phyloP scores from a whole-genome alignment of 2,113 vertebrate genomes.

The Acanthisitta chloris region DNA sequence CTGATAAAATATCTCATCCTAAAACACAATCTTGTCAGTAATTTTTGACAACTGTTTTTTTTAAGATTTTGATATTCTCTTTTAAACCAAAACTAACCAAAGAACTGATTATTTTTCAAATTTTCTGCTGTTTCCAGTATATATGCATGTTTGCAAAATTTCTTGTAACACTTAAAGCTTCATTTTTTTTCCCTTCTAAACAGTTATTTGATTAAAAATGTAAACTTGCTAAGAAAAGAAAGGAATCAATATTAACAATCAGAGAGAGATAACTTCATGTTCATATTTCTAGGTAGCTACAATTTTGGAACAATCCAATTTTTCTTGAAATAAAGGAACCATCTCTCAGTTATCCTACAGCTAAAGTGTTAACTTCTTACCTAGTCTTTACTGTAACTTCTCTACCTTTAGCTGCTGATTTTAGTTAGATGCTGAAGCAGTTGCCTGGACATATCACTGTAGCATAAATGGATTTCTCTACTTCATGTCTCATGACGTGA shows the following conservation, averaged over 20 bases:
- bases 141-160: background rate
- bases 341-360: background rate
- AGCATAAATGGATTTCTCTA: background rate
- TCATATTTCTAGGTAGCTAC: background rate
- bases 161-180: background rate
- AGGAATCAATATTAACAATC: fast-evolving
- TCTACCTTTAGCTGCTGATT: background rate
- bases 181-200: background rate
- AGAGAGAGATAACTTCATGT: background rate
- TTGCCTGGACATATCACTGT: background rate
- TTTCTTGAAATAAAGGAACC: background rate
- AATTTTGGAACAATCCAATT: background rate
- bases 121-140: background rate
- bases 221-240: background rate
- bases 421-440: background rate
- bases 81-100: background rate
- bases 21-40: background rate
- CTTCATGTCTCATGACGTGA: background rate
- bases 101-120: background rate
- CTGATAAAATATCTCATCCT: background rate
- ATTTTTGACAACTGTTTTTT: background rate
- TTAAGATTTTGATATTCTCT: background rate
- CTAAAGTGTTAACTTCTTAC: background rate
- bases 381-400: background rate
- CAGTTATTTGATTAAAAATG: background rate